These are phyloP conservation scores for Ctenopoma multispine DNA, from an alignment of 2,797 vertebrate genomes.

Conservation along the genomic window DNA sequence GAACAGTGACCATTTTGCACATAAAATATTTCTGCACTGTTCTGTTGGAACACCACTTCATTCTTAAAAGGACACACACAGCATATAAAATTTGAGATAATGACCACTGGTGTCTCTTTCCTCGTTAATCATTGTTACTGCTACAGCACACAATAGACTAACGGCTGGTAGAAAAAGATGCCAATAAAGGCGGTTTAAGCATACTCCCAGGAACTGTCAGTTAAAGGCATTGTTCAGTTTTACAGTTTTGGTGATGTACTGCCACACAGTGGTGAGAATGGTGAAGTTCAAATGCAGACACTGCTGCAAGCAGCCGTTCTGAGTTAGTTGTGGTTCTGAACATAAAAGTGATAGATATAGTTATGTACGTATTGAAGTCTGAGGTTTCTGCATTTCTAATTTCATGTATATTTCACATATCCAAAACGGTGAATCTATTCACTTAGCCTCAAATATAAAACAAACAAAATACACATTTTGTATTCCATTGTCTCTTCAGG, in stretches of 20 bases:
- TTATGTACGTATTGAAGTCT: background rate
- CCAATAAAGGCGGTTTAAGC: background rate
- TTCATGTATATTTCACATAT: background rate
- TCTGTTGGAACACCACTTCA: background rate
- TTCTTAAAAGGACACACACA: background rate
- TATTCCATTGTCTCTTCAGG: constrained; percentile 78
- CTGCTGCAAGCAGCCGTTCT: background rate
- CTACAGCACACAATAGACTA: background rate
- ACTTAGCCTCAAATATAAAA: background rate
- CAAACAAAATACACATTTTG: background rate
- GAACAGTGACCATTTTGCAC: background rate
- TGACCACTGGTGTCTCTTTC: background rate
- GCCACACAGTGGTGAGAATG: constrained; percentile 62
- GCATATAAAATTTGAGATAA: background rate
- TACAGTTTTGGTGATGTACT: constrained; percentile 38
- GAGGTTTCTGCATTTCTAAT: background rate
- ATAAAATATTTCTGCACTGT: background rate
- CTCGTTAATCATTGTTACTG: background rate
- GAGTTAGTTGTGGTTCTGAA: background rate
- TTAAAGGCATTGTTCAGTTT: background rate
- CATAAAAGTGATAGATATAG: background rate
- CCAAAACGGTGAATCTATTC: background rate
- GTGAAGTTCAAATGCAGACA: constrained; percentile 11
- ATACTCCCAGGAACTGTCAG: background rate
- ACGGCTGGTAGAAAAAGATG: background rate